Evolutionary conservation across 2,888 invertebrate genomes (phyloP).

Genomic region (Gastrophysa polygoni): DNA sequence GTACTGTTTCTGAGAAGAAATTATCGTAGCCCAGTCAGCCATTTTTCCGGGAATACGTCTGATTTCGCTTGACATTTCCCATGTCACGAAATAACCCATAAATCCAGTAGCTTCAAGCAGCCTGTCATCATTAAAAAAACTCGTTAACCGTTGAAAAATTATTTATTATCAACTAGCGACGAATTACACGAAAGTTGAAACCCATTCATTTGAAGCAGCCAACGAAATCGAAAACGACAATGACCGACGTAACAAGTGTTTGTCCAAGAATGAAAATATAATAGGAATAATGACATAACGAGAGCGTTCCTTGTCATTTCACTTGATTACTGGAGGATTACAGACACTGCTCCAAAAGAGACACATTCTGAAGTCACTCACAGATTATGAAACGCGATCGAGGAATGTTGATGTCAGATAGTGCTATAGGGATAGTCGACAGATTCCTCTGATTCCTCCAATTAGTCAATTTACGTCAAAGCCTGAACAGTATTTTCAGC

Average conservation of each 20-base stretch:
- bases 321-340: neutral
- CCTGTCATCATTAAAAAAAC: constrained; percentile 25
- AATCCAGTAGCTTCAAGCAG: constrained; percentile 9
- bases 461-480: too few relatives aligned
- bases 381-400: too few relatives aligned
- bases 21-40: neutral
- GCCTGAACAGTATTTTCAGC: too few relatives aligned
- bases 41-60: neutral
- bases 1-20: neutral
- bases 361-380: too few relatives aligned
- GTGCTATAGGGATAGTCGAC: too few relatives aligned
- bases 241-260: constrained; percentile 36
- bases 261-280: constrained; percentile 38
- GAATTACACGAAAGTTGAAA: constrained; percentile 32
- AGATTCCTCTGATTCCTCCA: too few relatives aligned
- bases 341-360: too few relatives aligned
- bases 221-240: constrained; percentile 36
- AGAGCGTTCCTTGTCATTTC: constrained; percentile 19
- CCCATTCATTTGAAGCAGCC: constrained; percentile 31
- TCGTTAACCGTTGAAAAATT: constrained; percentile 35
- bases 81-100: constrained; percentile 14
- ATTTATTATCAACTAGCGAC: constrained; percentile 27
- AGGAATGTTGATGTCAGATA: too few relatives aligned
- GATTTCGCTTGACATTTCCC: constrained; percentile 2
- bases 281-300: constrained; percentile 38